Percentiles rank a stretch among this genome's conserved stretches.
These are phyloP conservation scores for Hydraecia micacea DNA, from an alignment of 2,888 invertebrate genomes.

Conservation along the genomic window DNA sequence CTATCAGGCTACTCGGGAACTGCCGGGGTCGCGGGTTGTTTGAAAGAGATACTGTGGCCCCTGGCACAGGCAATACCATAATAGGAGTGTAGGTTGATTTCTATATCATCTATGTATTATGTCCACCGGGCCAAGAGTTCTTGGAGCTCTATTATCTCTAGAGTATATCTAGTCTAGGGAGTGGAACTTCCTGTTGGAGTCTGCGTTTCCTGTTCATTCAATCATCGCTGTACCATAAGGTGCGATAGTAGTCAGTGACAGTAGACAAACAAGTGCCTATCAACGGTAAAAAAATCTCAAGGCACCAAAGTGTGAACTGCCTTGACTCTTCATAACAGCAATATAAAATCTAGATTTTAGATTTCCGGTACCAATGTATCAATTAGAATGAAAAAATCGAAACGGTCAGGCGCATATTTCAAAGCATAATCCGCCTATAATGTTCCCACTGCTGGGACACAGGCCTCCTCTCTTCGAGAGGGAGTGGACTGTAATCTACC, in stretches of 20 bases:
- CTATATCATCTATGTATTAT: too few species aligned
- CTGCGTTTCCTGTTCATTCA: not conserved
- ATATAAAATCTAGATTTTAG: not conserved
- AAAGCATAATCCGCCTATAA: not conserved
- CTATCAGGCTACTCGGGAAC: too few species aligned
- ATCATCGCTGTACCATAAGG: not conserved
- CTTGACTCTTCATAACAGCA: slow-evolving; percentile 12
- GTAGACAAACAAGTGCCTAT: not conserved
- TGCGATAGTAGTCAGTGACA: too few species aligned
- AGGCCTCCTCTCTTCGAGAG: too few species aligned
- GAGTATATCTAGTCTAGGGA: not conserved
- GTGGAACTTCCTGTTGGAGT: not conserved
- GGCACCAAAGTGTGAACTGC: slow-evolving; percentile 1
- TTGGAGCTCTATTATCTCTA: not conserved
- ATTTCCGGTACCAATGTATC: not conserved
- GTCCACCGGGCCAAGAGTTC: not conserved
- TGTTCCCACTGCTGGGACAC: too few species aligned
- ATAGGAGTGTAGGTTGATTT: too few species aligned
- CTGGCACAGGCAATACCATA: too few species aligned
- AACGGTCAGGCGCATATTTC: not conserved
- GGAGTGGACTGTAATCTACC: too few species aligned
- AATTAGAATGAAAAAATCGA: not conserved
- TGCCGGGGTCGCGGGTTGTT: too few species aligned
- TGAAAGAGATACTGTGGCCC: too few species aligned
- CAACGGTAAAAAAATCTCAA: not conserved